Base-by-base conservation (phyloP, 2,797 vertebrate species). In the Holocentrus rufus region DNA sequence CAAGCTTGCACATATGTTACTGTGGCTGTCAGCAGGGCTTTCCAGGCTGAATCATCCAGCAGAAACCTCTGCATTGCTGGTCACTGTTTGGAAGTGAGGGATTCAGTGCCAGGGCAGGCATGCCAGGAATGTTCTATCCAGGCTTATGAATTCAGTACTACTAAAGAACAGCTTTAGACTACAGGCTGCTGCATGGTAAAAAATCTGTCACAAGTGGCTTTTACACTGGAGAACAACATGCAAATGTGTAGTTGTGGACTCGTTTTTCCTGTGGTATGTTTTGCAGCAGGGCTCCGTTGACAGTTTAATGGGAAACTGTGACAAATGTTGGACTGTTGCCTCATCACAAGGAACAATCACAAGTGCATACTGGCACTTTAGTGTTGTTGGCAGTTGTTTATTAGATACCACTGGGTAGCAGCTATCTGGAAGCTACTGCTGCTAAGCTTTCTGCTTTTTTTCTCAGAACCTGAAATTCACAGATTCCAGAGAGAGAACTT, bases 41-140 rank as follows among this genome's bases (percentile, higher is more conserved):
- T 55, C 39, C 36, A 18, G 31, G 36, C 36, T 39, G 36, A 10
- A 7, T 39, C 9, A 39, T 10, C 7, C 36, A 10, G 36, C 36
- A 76, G 68, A 56, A 75, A 25, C 36, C 15, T 70, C 34, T 66
- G 52, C 10, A n/a, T 47, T 69, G 20, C 44, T 49, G 50, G 70
- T 39, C 65, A 57, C 52, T 42, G 64, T 53, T 31, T 64, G 39
- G 54, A 77, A 69, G 71, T 69, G 25, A 13, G 79, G 66, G 58
- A 63, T 58, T 71, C 47, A 59, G 64, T 79, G 79, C 77, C 76
- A 70, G 70, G 22, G 22, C 46, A 83, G 72, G 70, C 65, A 65
- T 81, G 80, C 77, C 52, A 77, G 64, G 86, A 90, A 88, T 90
- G 80, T 86, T 89, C 50, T 55, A 75, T 72, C 30, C 60, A 74